A percentile compares a stretch with the other conserved stretches of the same genome.
phyloP scores from a whole-genome alignment of 2,113 vertebrate genomes.

The Zapus hudsonius region DNA sequence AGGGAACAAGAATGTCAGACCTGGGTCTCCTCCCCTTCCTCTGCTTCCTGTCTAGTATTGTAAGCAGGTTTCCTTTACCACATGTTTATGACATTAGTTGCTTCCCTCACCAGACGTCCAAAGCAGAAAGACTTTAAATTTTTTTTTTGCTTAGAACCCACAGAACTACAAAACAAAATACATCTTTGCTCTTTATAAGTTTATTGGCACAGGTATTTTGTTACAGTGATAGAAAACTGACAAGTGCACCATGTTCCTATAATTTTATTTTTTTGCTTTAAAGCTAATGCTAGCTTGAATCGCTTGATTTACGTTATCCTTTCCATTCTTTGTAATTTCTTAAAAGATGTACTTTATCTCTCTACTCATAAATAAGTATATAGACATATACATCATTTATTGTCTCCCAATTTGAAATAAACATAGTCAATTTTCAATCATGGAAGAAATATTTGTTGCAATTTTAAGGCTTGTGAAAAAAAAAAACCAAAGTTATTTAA shows the following conservation, averaged over 20 bases:
- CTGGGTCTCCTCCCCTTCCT: too few species aligned
- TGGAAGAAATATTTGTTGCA: not conserved
- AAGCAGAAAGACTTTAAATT: not conserved
- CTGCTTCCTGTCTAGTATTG: not conserved
- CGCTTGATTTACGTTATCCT: not conserved
- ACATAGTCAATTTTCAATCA: not conserved
- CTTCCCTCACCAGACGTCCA: too few species aligned
- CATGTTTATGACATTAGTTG: not conserved
- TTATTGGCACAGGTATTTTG: not conserved
- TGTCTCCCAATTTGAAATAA: not conserved
- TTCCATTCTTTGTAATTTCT: not conserved
- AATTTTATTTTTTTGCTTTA: not conserved
- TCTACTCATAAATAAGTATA: not conserved
- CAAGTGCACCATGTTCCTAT: not conserved
- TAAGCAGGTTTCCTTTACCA: not conserved
- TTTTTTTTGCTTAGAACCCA: not conserved
- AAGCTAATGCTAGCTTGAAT: not conserved
- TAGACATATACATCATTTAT: not conserved
- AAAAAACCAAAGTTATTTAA: slow-evolving; percentile 39
- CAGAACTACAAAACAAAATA: not conserved
- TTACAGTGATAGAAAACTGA: not conserved
- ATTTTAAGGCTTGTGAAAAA: not conserved
- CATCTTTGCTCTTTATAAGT: not conserved
- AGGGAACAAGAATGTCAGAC: not conserved
- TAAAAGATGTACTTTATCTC: not conserved